phyloP scores from a whole-genome alignment of 2,797 vertebrate species.

The Notolepis coatsorum region DNA sequence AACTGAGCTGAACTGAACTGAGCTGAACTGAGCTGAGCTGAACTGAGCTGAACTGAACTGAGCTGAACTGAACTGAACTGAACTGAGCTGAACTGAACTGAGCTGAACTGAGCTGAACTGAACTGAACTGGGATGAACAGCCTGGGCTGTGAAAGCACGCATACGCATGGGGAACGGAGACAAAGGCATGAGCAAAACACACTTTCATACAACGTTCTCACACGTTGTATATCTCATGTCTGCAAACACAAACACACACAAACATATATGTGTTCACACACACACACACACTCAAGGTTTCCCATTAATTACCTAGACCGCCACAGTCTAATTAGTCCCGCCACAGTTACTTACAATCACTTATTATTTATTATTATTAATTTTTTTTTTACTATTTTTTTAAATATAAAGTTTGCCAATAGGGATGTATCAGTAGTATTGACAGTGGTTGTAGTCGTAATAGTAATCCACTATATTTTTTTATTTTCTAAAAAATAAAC shows the following conservation, averaged over 20 bases:
- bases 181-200: conserved; percentile 27
- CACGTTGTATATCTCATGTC: no score
- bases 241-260: not conserved
- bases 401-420: no score
- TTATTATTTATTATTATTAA: no score
- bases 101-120: conserved; percentile 66
- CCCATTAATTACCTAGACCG: no score
- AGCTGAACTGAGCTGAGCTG: conserved; percentile 68
- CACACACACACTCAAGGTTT: conserved; percentile 18
- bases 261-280: conserved; percentile 11
- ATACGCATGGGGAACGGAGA: conserved; percentile 32
- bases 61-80: conserved; percentile 64
- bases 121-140: no score
- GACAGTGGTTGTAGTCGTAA: no score
- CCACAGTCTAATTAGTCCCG: no score
- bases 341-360: no score
- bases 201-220: not conserved
- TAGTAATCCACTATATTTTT: no score
- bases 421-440: no score
- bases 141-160: conserved; percentile 26
- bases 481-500: no score
- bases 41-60: conserved; percentile 66
- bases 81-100: conserved; percentile 62
- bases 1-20: conserved; percentile 62
- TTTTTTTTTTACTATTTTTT: no score